These are phyloP conservation scores for Imbricaverruca yamaguchii DNA, from an alignment of 2,888 invertebrate genomes.

Conservation along the genomic window DNA sequence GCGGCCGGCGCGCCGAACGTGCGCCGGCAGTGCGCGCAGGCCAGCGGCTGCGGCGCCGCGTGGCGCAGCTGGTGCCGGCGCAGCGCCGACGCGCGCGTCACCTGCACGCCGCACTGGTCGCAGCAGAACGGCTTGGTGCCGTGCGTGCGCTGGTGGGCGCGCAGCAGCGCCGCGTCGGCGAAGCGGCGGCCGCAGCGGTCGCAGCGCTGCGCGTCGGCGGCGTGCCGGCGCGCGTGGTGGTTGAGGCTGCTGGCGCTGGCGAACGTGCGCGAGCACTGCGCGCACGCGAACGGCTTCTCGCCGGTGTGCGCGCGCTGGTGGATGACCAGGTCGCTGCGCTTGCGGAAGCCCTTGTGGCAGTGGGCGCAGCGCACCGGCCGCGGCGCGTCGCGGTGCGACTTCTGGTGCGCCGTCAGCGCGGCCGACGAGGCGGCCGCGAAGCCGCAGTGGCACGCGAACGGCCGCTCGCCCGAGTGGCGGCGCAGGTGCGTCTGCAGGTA, in stretches of 20 bases:
- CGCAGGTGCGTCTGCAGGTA: neutral
- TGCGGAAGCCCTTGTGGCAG: neutral
- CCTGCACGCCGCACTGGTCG: constrained; percentile 8
- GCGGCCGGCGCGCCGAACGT: neutral
- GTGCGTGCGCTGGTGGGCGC: neutral
- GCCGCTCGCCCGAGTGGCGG: neutral
- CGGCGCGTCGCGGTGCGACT: neutral
- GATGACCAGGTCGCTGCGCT: neutral
- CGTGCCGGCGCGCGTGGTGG: neutral
- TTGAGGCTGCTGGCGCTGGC: constrained; percentile 8
- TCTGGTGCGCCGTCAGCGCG: neutral
- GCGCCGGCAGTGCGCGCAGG: neutral
- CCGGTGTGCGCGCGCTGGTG: neutral
- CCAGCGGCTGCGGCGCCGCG: neutral
- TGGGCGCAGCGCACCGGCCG: neutral
- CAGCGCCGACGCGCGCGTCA: neutral
- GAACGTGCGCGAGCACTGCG: neutral
- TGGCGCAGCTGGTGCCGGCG: constrained; percentile 5
- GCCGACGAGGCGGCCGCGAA: neutral
- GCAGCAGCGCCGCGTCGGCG: neutral
- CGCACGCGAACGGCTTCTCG: constrained; percentile 3
- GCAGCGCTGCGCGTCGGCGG: neutral
- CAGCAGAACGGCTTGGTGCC: constrained; percentile 6
- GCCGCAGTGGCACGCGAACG: neutral
- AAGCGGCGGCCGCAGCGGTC: neutral